Evolutionary conservation across 1,140 invertebrate species (phyloP).

Genomic region (Drusus annulatus): DNA sequence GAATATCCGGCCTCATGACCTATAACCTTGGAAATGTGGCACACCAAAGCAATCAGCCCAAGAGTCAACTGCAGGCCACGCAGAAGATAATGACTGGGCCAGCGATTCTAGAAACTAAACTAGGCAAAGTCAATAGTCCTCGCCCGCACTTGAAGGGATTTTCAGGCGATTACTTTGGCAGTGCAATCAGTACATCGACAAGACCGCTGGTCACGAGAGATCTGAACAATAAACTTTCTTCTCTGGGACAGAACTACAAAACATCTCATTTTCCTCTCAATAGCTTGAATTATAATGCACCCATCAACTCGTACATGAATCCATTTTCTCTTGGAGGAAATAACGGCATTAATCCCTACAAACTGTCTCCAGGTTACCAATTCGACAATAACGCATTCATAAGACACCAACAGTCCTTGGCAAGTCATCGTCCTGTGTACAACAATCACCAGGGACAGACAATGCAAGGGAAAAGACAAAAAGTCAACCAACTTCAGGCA

Average conservation of each 20-base stretch:
- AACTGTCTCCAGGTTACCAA: conserved; percentile 59
- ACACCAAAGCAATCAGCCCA: not conserved
- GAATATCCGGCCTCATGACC: conserved; percentile 5
- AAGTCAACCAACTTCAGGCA: conserved; percentile 52
- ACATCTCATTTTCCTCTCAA: conserved; percentile 62
- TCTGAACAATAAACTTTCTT: conserved; percentile 64
- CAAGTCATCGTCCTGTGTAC: conserved; percentile 48
- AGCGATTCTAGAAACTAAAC: conserved; percentile 26
- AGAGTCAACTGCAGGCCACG: conserved; percentile 11
- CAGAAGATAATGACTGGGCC: conserved; percentile 53
- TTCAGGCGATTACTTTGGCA: conserved; percentile 32
- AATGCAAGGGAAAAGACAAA: conserved; percentile 54
- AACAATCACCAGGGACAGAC: conserved; percentile 46
- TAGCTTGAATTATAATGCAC: conserved; percentile 60
- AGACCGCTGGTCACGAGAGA: conserved; percentile 66
- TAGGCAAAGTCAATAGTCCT: no score
- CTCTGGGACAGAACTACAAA: conserved; percentile 68
- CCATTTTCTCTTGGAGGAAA: conserved; percentile 65
- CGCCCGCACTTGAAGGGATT: no score
- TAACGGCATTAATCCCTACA: conserved; percentile 62
- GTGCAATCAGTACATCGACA: conserved; percentile 61
- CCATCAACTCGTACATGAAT: conserved; percentile 68
- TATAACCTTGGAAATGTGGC: conserved; percentile 47
- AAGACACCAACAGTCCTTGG: conserved; percentile 48
- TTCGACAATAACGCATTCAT: conserved; percentile 50